phyloP scores from a whole-genome alignment of 2,113 vertebrate species.

The Lasiurus cinereus region DNA sequence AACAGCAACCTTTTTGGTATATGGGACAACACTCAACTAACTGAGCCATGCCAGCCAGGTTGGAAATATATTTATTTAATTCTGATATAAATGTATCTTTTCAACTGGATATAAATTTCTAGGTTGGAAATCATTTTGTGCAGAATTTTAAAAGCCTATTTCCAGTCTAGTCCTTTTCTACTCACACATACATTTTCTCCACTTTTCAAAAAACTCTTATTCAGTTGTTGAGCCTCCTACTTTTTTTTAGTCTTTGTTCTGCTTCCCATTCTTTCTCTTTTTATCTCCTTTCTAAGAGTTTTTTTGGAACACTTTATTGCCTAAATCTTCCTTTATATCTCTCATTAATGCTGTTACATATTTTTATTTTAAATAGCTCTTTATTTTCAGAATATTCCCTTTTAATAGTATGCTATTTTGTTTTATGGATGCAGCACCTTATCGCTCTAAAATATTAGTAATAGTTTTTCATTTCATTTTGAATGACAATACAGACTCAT shows the following conservation, averaged over 20 bases:
- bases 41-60: too few relatives aligned
- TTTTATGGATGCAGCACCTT: background rate
- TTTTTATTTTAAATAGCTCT: conserved; percentile 47
- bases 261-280: background rate
- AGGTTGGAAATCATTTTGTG: conserved; percentile 40
- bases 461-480: conserved; percentile 32
- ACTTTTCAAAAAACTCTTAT: conserved; percentile 2
- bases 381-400: conserved; percentile 44
- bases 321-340: conserved; percentile 33
- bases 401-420: conserved; percentile 13
- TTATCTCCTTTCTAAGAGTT: background rate
- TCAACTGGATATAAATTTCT: background rate
- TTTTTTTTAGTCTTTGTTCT: conserved; percentile 2
- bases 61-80: conserved; percentile 24
- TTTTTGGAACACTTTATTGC: background rate
- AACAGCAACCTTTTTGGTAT: too few relatives aligned
- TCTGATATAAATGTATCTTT: conserved; percentile 4
- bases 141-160: background rate
- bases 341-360: conserved; percentile 14
- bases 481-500: background rate
- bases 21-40: too few relatives aligned
- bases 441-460: conserved; percentile 1
- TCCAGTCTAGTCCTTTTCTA: background rate
- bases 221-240: background rate
- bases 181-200: background rate